Base-by-base conservation (phyloP, 2,888 invertebrate genomes). In the Teleiodes luculella region DNA sequence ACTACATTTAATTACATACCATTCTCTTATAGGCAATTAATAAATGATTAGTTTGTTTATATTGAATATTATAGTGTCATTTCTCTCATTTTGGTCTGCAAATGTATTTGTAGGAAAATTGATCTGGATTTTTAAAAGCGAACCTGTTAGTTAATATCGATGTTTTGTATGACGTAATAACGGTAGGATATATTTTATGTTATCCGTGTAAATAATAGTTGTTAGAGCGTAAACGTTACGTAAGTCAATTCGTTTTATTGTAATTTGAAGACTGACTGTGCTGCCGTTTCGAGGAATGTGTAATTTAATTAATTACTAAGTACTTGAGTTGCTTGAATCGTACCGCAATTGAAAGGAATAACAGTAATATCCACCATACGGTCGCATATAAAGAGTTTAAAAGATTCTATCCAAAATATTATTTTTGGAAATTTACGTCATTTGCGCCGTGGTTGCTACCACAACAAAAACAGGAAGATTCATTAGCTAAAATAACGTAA, bases 211-310 rank as follows among this genome's bases (percentile, higher is more conserved):
- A 65, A 67, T 71, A 64, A 62, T 62, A 62, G 53, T 59, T 59
- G 59, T 13, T 28, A 43, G 28, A 28, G 20, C 11, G 43, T 43
- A 43, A 6, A 20, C 6, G 14, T 43, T 56, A 30, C 33, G 37
- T 65, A 63, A 64, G 59, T 58, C 33, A 66, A 59, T 62, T 59
- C 35, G 61, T 70, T 72, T 72, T 64, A 68, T 61, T 66, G 60
- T 70, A 64, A 62, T 66, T 64, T 65, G 61, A 71, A 67, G 65
- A 71, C 65, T 70, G 63, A 64, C 45, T 63, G 55, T 61, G 55
- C 57, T 61, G 65, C 62, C 57, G 65, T 69, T 68, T 66, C 65
- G 65, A 58, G 48, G 62, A 66, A 65, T 66, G 67, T 67, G 50
- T 62, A 61, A 67, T 57, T 52, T 43, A 20, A 41, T 11, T 16